Base-by-base conservation (phyloP, 2,888 invertebrate species). In the Ormyrus rosae region DNA sequence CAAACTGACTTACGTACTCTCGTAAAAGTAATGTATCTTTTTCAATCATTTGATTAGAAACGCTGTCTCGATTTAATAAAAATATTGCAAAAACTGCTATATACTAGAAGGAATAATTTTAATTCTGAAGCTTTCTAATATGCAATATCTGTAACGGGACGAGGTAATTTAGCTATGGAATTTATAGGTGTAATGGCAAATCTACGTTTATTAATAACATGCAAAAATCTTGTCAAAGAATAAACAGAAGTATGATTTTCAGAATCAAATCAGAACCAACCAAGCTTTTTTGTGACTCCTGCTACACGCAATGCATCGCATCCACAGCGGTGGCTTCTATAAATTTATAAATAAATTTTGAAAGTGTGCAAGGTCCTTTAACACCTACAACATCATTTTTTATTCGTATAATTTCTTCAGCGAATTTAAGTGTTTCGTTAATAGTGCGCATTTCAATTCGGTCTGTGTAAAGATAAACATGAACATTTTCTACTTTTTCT, bases 101-200 rank as follows among this genome's bases (percentile, higher is more conserved):
- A 85, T 46, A 83, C 71, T 9, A 84, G 81, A 6, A 85, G 69
- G 76, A 78, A 84, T 9, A 65, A 50, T 81, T 84, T 85, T 1
- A 83, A 77, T 13, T 85, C 85, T 7, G 76, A 77, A 0, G 83
- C 83, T 80, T 85, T 85, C 82, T 80, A 84, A 69, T 83, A 78
- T 4, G 74, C 61, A 6, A 78, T 55, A 55, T 83, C 81, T 13
- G 64, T 63, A 34, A 86, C 82, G 2, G 70, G 64, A n/a, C 83
- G 75, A 2, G 82, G 82, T 34, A 68, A 45, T 55, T 55, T 68
- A 9, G 7, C 11, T 2, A 55, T 45, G 5, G 7, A 55, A 55
- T 53, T 9, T 7, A 55, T 9, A 6, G 46, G 68, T 6, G 1
- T 9, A 45, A 68, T 68, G 5, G 10, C 2, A 55, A 45, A 2